phyloP scores from a whole-genome alignment of 2,113 vertebrate genomes.

The Hydrolagus affinis region DNA sequence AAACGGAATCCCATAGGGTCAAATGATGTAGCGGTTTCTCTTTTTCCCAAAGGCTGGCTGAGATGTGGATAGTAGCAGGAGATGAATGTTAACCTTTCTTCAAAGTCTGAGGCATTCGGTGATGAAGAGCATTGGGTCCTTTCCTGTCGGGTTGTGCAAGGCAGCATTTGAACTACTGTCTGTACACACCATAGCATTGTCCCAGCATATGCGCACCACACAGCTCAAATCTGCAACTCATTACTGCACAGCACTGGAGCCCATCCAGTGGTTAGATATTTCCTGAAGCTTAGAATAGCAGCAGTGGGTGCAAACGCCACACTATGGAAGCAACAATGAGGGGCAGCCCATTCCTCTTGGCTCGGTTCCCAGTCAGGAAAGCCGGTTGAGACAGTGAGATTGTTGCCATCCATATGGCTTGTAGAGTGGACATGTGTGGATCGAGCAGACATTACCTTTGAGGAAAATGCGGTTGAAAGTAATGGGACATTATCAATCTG shows the following conservation, averaged over 20 bases:
- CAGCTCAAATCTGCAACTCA: constrained; percentile 78
- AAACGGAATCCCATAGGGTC: constrained; percentile 71
- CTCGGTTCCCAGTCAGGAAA: constrained; percentile 49
- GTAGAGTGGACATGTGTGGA: constrained; percentile 45
- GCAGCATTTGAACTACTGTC: constrained; percentile 59
- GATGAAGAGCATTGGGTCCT: constrained; percentile 72
- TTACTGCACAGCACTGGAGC: constrained; percentile 74
- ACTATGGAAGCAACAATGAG: constrained; percentile 58
- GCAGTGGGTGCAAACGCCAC: constrained; percentile 55
- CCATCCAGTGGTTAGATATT: constrained; percentile 70
- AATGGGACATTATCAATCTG: not conserved
- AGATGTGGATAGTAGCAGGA: constrained; percentile 57
- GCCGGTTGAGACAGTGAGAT: constrained; percentile 53
- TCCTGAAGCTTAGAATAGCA: constrained; percentile 62
- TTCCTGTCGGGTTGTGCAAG: constrained; percentile 66
- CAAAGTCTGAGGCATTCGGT: constrained; percentile 72
- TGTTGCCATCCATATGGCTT: constrained; percentile 45
- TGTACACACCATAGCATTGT: constrained; percentile 55
- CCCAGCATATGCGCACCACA: constrained; percentile 63
- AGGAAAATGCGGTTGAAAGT: not conserved
- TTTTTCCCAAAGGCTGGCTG: constrained; percentile 53
- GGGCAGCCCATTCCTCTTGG: constrained; percentile 49
- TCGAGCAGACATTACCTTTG: constrained; percentile 33
- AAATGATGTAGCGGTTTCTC: constrained; percentile 83
- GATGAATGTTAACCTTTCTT: constrained; percentile 64